Percentiles rank a stretch among this genome's conserved stretches.
Conservation (phyloP, 2,888 invertebrate species). For the Cataglyphis livida region DNA sequence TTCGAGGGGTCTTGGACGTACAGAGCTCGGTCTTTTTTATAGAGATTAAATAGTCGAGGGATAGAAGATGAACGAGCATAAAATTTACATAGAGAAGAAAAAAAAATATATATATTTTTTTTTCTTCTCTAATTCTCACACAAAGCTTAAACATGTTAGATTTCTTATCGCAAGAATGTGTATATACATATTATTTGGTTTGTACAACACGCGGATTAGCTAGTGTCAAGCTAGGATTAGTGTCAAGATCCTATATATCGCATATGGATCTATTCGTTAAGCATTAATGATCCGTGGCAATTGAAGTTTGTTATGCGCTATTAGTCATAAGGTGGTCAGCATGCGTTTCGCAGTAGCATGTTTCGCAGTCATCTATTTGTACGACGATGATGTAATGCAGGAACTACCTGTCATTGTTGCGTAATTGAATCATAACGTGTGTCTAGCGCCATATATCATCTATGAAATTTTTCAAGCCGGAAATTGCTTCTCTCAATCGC, state of each 20-base stretch:
- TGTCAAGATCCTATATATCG: slow-evolving; percentile 12
- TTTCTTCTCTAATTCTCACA: not conserved
- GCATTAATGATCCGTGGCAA: slow-evolving; percentile 47
- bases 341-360: slow-evolving; percentile 29
- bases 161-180: not conserved
- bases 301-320: slow-evolving; percentile 52
- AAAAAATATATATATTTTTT: not conserved
- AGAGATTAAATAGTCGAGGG: not conserved
- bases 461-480: not conserved
- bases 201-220: not conserved
- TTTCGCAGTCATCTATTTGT: slow-evolving; percentile 34
- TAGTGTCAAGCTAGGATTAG: not conserved
- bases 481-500: not conserved
- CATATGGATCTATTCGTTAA: slow-evolving; percentile 16
- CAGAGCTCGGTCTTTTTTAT: not conserved
- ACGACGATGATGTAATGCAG: slow-evolving; percentile 35
- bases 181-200: not conserved
- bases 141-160: not conserved
- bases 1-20: not conserved
- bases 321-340: slow-evolving; percentile 27
- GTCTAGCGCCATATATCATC: slow-evolving; percentile 19
- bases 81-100: slow-evolving; percentile 7
- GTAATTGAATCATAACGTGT: slow-evolving; percentile 37
- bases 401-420: slow-evolving; percentile 48
- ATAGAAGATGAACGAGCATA: not conserved